Base-by-base conservation (phyloP, 2,113 vertebrate genomes). In the Tragelaphus imberbis region DNA sequence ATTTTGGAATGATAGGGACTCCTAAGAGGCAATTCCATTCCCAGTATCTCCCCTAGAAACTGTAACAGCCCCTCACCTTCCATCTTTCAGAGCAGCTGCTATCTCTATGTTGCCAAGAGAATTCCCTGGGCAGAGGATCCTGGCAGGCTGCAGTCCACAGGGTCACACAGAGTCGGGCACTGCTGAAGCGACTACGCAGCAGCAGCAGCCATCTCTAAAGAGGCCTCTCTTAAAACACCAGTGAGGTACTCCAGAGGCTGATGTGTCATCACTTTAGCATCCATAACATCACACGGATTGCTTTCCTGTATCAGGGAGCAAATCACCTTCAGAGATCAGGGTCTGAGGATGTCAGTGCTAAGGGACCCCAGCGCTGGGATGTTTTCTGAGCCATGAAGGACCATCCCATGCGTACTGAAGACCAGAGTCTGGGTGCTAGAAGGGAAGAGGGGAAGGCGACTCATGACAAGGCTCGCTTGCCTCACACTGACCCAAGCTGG, bases 301-400 rank as follows among this genome's bases (percentile, higher is more conserved):
- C n/a, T 28, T 88, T 55, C 23, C 28, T 0, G 0, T 13, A 2
- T 36, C 55, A 61, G 17, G 47, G 0, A 65, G 58, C 49, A 55
- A 16, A 9, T 40, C 33, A 2, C 49, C 82, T 36, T 63, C 71
- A 33, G 47, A 71, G 85, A 28, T 16, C 25, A 49, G 47, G 47
- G 25, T 15, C 53, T 53, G 12, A 84, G 51, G 55, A 7, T 11
- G 28, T 14, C 9, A 30, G 21, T 17, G 3, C 51, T 17, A 36
- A 84, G 33, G 40, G 77, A 15, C 17, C 61, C 80, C 59, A 5
- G 23, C 2, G 10, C 28, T 44, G 8, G 68, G 14, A 13, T 33
- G 25, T 59, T 61, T 47, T 33, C 56, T 55, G 84, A 96, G 30
- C 10, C 21, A 5, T 1, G 1, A 88, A 21, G 25, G 13, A 65